phyloP scores from a whole-genome alignment of 2,797 vertebrate species.

The Chelon auratus region DNA sequence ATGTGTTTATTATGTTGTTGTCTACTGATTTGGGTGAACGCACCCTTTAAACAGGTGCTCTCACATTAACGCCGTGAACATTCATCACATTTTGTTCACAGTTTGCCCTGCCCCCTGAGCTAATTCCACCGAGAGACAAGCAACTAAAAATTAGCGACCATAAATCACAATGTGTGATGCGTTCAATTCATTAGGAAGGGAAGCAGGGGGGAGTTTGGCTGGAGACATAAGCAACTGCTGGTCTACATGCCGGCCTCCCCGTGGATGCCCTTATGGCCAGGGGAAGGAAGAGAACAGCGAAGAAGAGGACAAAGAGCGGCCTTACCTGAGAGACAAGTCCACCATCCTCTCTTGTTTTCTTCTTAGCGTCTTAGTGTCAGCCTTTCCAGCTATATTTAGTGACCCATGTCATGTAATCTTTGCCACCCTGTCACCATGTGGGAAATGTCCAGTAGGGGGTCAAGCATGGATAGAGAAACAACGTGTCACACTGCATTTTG shows the following conservation, averaged over 20 bases:
- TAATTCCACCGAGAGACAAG: neutral
- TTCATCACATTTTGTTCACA: conserved; percentile 18
- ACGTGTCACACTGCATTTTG: conserved; percentile 47
- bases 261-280: neutral
- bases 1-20: neutral
- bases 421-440: conserved; percentile 63
- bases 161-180: conserved; percentile 49
- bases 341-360: conserved; percentile 50
- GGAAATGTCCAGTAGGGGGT: conserved; percentile 66
- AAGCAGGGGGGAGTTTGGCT: conserved; percentile 21
- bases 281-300: neutral
- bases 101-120: neutral
- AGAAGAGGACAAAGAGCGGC: conserved; percentile 16
- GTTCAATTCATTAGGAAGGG: conserved; percentile 34
- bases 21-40: neutral
- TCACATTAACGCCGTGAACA: neutral
- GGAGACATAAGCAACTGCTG: conserved; percentile 25
- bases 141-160: conserved; percentile 31
- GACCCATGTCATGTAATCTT: conserved; percentile 65
- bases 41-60: conserved; percentile 18
- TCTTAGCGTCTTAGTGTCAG: conserved; percentile 22
- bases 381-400: conserved; percentile 51
- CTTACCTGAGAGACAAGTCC: conserved; percentile 43
- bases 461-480: conserved; percentile 54
- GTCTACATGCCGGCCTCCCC: conserved; percentile 19